Percentiles rank a stretch among this genome's conserved stretches.
phyloP scores from a whole-genome alignment of 2,888 invertebrate species.

The Petrolisthes cinctipes region DNA sequence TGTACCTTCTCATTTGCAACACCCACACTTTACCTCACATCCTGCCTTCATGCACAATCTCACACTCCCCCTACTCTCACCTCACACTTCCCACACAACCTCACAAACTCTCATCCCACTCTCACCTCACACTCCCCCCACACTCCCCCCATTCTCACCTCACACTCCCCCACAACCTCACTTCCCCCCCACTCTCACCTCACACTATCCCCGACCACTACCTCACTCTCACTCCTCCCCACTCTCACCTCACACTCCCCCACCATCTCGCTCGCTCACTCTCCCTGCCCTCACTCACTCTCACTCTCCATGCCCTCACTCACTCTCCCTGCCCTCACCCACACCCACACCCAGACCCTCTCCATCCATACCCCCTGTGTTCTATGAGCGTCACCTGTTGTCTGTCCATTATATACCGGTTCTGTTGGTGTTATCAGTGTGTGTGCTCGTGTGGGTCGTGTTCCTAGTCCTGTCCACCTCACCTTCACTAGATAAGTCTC shows the following conservation, averaged over 20 bases:
- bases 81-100: neutral
- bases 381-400: neutral
- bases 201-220: no score
- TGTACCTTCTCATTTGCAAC: conserved; percentile 1
- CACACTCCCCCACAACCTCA: no score
- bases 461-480: neutral
- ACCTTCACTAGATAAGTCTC: no score
- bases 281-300: neutral
- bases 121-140: neutral
- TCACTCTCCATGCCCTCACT: neutral
- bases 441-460: conserved; percentile 2
- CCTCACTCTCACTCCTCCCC: no score
- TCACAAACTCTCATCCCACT: neutral
- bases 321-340: conserved; percentile 9
- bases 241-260: no score
- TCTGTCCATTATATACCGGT: neutral
- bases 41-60: neutral
- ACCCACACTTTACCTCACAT: neutral
- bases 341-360: neutral
- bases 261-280: no score
- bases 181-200: no score
- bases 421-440: conserved; percentile 1
- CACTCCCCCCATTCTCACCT: no score
- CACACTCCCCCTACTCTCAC: neutral
- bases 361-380: neutral